Conservation (phyloP, 2,797 vertebrate species). For the Rachycentron canadum region DNA sequence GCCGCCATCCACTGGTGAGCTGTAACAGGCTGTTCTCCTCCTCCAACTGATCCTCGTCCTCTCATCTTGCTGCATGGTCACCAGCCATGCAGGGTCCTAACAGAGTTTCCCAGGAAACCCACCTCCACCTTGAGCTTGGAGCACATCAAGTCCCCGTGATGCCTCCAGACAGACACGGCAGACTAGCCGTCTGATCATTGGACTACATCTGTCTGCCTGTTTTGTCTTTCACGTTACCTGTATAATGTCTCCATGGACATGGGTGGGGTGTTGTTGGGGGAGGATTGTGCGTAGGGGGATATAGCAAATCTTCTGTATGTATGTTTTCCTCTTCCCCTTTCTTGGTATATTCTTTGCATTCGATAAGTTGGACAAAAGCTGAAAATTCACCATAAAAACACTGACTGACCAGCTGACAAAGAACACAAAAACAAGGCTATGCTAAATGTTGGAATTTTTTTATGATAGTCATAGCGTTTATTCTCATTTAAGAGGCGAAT, state of each 20-base stretch:
- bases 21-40: conserved; percentile 65
- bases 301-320: conserved; percentile 77
- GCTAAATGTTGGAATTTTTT: conserved; percentile 90
- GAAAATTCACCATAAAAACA: conserved; percentile 84
- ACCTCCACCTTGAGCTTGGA: conserved; percentile 65
- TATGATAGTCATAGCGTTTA: conserved; percentile 81
- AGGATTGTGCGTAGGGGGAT: conserved; percentile 67
- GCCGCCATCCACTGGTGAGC: conserved; percentile 58
- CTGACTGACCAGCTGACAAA: conserved; percentile 79
- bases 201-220: conserved; percentile 76
- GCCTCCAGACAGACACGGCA: conserved; percentile 70
- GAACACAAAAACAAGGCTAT: conserved; percentile 82
- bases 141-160: conserved; percentile 58
- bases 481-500: conserved; percentile 94
- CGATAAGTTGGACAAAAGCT: conserved; percentile 82
- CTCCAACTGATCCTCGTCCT: conserved; percentile 56
- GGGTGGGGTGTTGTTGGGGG: conserved; percentile 67
- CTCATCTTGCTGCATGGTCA: conserved; percentile 54
- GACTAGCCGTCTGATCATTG: conserved; percentile 68
- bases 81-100: conserved; percentile 53
- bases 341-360: conserved; percentile 90
- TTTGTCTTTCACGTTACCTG: conserved; percentile 68
- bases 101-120: conserved; percentile 64
- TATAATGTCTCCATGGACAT: conserved; percentile 74
- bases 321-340: conserved; percentile 70